Base-by-base conservation (phyloP, 2,797 vertebrate species). In the Squalus acanthias region DNA sequence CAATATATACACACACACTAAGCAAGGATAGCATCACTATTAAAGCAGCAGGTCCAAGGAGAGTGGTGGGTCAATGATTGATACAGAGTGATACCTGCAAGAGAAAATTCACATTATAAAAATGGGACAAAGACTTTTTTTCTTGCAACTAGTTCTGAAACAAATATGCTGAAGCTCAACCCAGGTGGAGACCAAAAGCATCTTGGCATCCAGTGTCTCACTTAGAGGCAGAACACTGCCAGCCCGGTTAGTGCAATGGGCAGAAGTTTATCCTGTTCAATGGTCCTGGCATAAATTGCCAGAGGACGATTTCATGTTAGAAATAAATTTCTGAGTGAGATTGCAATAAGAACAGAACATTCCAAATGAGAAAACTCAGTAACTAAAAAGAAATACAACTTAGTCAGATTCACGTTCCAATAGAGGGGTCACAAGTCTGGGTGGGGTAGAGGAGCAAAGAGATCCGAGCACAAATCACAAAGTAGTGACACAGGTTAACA, bases 1-100 rank as follows among this genome's bases (percentile, higher is more conserved):
- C n/a, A 93, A 93, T 67, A 93, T 93, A 93, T 69, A 65, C 79
- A 92, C 76, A 29, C 53, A 57, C 72, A 95, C 50, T 53, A 57
- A 69, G 70, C 72, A 76, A 74, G 12, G 26, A 57, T 57, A 24
- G 69, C 94, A 95, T 93, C 94, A 74, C 94, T 76, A 50, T 33
- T 53, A 57, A 95, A 95, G 70, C 46, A 95, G 94, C 94, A 57
- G 94, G 50, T 95, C 50, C 70, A 95, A 60, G 12, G 94, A 76
- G 26, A 33, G 94, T 96, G 98, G 99, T 9, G 98, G 98, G 0
- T 98, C 97, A 96, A 99, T 98, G 94, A 98, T 97, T 10, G 99
- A 99, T 97, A 99, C 99, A 96, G 98, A 98, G 0, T 98, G 98
- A 97, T 99, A 99, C 97, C 99, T 99, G 97, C 53, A 97, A 93